These are phyloP conservation scores for Rhinatrema bivittatum DNA, from an alignment of 2,797 vertebrate genomes.

Conservation along the genomic window DNA sequence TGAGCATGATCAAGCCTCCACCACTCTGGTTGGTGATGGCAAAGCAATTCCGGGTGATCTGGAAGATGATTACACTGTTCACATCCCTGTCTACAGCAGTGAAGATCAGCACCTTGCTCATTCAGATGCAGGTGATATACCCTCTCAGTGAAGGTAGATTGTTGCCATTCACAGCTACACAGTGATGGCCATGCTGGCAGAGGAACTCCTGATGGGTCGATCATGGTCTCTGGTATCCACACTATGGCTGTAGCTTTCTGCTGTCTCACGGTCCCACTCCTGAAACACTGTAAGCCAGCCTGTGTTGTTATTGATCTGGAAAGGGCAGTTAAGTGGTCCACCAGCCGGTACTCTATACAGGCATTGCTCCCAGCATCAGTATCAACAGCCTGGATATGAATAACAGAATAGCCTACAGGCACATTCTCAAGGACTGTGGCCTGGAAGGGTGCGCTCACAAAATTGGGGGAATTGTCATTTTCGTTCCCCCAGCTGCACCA, in stretches of 20 bases:
- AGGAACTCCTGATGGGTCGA: conserved; percentile 73
- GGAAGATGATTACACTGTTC: conserved; percentile 90
- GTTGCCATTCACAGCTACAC: conserved; percentile 93
- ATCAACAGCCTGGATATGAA: conserved; percentile 88
- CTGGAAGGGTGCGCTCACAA: conserved; percentile 93
- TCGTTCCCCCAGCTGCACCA: conserved; percentile 87
- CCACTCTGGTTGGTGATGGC: conserved; percentile 95
- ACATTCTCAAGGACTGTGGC: conserved; percentile 89
- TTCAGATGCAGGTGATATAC: too few species aligned
- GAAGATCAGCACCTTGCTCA: conserved; percentile 90
- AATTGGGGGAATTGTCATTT: conserved; percentile 90
- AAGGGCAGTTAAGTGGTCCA: too few species aligned
- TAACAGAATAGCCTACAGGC: conserved; percentile 82
- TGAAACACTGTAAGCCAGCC: conserved; percentile 87
- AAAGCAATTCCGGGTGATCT: conserved; percentile 93
- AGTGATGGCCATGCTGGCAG: conserved; percentile 80
- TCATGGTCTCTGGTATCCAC: conserved; percentile 88
- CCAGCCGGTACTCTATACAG: conserved; percentile 75
- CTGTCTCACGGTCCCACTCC: conserved; percentile 79
- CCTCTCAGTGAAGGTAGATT: conserved; percentile 87
- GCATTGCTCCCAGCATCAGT: conserved; percentile 88
- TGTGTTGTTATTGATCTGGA: conserved; percentile 83
- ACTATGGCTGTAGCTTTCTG: conserved; percentile 85
- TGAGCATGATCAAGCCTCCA: conserved; percentile 80
- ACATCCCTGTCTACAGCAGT: conserved; percentile 86